phyloP scores from a whole-genome alignment of 1,140 invertebrate genomes.

The Paraescarpia echinospica region DNA sequence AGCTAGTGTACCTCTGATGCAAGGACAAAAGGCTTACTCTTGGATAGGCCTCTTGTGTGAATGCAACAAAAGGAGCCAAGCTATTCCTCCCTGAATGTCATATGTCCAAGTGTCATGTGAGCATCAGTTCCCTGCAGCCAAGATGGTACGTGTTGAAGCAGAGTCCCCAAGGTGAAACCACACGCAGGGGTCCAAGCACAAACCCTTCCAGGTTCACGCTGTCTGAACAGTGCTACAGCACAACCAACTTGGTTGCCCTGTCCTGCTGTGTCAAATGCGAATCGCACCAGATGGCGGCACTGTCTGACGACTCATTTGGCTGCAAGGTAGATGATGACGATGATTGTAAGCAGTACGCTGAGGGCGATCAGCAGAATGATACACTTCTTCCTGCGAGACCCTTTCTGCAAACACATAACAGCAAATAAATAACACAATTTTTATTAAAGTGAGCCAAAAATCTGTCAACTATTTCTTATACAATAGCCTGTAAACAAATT shows the following conservation, averaged over 20 bases:
- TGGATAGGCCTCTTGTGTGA: neutral
- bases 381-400: neutral
- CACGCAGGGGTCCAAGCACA: neutral
- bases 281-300: neutral
- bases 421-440: neutral
- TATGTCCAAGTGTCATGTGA: neutral
- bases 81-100: neutral
- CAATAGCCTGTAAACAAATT: neutral
- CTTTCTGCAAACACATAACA: slow-evolving; percentile 10
- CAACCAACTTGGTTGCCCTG: neutral
- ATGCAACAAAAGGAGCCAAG: neutral
- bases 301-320: neutral
- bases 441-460: neutral
- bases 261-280: neutral
- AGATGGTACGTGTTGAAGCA: neutral
- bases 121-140: neutral
- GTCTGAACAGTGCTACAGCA: neutral
- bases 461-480: neutral
- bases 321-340: neutral
- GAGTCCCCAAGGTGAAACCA: neutral
- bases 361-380: neutral
- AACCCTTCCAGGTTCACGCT: neutral
- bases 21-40: neutral
- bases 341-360: neutral
- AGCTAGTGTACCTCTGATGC: neutral